phyloP scores from a whole-genome alignment of 2,888 invertebrate genomes.

The Dolomedes plantarius region DNA sequence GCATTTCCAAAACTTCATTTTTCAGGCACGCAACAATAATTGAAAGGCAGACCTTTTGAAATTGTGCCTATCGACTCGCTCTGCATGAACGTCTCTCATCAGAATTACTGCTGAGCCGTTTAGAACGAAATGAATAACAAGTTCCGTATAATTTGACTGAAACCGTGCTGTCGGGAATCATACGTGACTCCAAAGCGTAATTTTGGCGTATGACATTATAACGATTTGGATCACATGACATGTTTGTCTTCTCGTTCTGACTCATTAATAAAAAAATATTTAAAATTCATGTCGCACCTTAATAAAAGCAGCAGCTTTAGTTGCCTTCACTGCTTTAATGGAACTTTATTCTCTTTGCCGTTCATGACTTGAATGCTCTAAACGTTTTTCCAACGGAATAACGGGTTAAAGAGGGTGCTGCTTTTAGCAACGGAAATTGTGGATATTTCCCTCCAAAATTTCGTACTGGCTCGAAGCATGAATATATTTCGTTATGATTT shows the following conservation, averaged over 20 bases:
- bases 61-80: no score
- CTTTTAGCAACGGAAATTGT: not conserved
- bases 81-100: no score
- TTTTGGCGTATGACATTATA: not conserved
- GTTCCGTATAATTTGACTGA: not conserved
- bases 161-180: not conserved
- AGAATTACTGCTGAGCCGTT: not conserved
- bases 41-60: no score
- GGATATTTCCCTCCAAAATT: no score
- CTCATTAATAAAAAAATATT: not conserved
- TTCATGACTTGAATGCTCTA: not conserved
- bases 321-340: not conserved
- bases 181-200: constrained; percentile 1
- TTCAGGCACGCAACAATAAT: no score
- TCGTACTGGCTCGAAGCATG: no score
- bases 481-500: no score
- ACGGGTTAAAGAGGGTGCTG: not conserved
- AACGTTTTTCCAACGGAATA: not conserved
- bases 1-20: no score
- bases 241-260: constrained; percentile 11
- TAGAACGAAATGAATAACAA: not conserved
- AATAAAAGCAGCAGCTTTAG: not conserved
- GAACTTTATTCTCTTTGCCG: not conserved
- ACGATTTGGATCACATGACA: constrained; percentile 13
- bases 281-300: not conserved